Evolutionary conservation across 2,113 vertebrate species (phyloP).

Genomic region (Rynchops niger): DNA sequence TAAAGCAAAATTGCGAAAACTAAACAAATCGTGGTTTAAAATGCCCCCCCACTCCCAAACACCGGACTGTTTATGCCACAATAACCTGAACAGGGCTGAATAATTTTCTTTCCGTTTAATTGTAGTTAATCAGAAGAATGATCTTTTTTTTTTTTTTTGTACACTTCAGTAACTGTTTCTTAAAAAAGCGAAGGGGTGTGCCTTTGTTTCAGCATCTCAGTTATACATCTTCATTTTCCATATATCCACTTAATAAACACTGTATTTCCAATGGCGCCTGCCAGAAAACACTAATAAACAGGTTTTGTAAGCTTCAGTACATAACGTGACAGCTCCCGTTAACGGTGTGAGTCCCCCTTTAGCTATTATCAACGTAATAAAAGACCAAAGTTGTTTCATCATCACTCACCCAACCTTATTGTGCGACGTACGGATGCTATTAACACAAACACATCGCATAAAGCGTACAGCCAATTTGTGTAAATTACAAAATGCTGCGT

Average conservation of each 20-base stretch:
- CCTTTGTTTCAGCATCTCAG: background rate
- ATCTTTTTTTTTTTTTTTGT: background rate
- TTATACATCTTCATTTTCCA: fast-evolving
- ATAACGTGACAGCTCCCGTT: fast-evolving
- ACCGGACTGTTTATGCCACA: background rate
- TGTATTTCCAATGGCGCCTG: background rate
- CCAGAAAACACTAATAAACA: background rate
- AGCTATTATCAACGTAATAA: fast-evolving
- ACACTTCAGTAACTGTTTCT: background rate
- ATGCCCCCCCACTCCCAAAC: background rate
- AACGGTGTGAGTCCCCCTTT: fast-evolving
- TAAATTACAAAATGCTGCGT: fast-evolving
- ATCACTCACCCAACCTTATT: too few relatives aligned
- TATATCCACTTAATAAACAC: too few relatives aligned
- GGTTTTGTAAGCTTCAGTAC: background rate
- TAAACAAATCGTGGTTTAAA: background rate
- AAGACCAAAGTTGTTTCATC: background rate
- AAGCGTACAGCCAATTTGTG: fast-evolving
- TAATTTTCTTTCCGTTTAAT: background rate
- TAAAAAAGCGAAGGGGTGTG: fast-evolving
- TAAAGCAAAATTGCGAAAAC: background rate
- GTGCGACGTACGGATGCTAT: fast-evolving
- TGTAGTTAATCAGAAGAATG: background rate
- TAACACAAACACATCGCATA: background rate
- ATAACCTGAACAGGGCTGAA: background rate